phyloP scores from a whole-genome alignment of 2,888 invertebrate genomes.

The Thumatha senex region DNA sequence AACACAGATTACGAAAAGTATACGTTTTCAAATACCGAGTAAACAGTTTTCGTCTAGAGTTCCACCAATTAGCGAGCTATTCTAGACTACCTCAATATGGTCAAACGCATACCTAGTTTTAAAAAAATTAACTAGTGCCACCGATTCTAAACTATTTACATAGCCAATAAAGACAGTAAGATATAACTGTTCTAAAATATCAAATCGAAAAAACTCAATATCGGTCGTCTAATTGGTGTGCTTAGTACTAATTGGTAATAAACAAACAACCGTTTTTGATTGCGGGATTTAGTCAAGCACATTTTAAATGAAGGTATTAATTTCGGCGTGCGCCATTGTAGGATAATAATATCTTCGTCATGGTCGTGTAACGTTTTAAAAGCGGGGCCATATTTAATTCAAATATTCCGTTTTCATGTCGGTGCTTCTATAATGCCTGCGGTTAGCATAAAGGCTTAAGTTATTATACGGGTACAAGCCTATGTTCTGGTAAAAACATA shows the following conservation, averaged over 20 bases:
- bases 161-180: too few species aligned
- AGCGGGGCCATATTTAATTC: constrained; percentile 15
- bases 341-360: constrained; percentile 28
- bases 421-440: background rate
- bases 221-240: constrained; percentile 31
- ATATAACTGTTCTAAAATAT: too few species aligned
- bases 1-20: too few species aligned
- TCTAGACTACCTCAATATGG: too few species aligned
- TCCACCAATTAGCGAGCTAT: too few species aligned
- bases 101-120: too few species aligned
- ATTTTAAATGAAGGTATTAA: constrained; percentile 33
- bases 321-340: constrained; percentile 30
- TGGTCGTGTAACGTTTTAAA: constrained; percentile 11
- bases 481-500: constrained; percentile 3
- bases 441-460: constrained; percentile 6
- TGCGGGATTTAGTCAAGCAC: constrained; percentile 9
- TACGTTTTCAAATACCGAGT: too few species aligned
- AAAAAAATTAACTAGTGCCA: too few species aligned
- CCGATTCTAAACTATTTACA: too few species aligned
- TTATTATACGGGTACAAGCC: constrained; percentile 4
- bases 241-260: too few species aligned
- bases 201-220: too few species aligned
- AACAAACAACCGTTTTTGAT: constrained; percentile 22
- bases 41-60: too few species aligned
- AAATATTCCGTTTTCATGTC: constrained; percentile 5